Evolutionary conservation across 2,888 invertebrate species (phyloP), one percentile per base, ranked within the genome.

Genomic region (Drosophila neutralis): DNA sequence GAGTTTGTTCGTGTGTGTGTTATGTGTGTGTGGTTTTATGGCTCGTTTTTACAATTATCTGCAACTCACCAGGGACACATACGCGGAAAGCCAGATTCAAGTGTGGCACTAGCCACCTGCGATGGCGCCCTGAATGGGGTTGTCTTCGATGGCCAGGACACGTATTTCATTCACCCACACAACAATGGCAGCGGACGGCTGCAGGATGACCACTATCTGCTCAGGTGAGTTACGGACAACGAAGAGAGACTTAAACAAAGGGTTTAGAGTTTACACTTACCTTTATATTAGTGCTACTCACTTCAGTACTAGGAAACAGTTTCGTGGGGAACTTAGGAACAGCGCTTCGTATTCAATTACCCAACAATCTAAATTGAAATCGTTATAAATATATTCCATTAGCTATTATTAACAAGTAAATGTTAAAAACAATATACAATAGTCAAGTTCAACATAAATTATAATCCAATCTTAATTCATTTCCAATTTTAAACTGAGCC

Each of bases 71-170:
- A 93, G 86, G 98, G 98, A 67, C 94, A 94, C 75, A 94, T 98
- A 64, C 94, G 96, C 74, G 95, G 95, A 69, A 94, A 94, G 79
- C 94, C 94, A 2, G 94, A 94, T 66, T 98, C 98, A 5, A 96
- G 96, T 95, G 97, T 95, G 62, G 98, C 98, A 1, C 91, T 98
- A 58, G 98, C 98, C 58, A 97, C 97, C 6, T 98, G 98, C 91
- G 87, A 87, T 76, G 93, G 94, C 60, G 82, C 96, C 54, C 93
- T 95, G 48, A 95, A 96, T 59, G 98, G 98, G 10, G 94, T 97
- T 72, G 94, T 98, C 74, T 97, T 95, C 91, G 97, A 98, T 91
- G 97, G 97, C 36, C 92, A 94, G 71, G 95, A 95, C 70, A 95
- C 96, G 92, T 96, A 95, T 92, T 97, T 97, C 91, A 95, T 98